These are phyloP conservation scores for Petaurus breviceps DNA, from an alignment of 2,113 vertebrate species.

Conservation along the genomic window DNA sequence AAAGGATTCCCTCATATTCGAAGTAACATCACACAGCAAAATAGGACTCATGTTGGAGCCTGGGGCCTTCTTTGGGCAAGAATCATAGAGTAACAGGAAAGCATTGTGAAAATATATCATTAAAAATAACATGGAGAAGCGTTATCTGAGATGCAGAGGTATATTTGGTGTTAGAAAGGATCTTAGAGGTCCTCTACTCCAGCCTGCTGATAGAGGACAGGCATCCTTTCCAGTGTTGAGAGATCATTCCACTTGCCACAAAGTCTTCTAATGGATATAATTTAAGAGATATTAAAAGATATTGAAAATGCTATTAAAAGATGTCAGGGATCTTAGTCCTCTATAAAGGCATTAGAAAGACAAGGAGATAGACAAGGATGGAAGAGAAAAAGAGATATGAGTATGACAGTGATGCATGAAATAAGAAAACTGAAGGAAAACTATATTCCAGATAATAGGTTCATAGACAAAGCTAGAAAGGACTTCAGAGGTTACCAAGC, in stretches of 20 bases:
- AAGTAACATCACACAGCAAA: not conserved
- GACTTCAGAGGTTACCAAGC: not conserved
- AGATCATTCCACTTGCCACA: not conserved
- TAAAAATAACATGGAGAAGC: not conserved
- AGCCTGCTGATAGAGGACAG: not conserved
- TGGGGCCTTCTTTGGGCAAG: conserved; percentile 31
- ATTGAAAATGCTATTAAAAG: not conserved
- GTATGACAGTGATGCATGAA: not conserved
- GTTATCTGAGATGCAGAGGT: conserved; percentile 32
- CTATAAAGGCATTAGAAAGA: not conserved
- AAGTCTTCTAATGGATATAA: not conserved
- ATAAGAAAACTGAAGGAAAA: not conserved
- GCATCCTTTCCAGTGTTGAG: not conserved
- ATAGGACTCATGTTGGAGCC: not conserved
- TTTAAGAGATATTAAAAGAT: not conserved
- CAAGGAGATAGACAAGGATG: not conserved
- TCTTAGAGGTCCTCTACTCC: conserved; percentile 4
- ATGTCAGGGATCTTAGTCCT: not conserved
- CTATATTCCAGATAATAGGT: not conserved
- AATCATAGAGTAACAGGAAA: conserved; percentile 36
- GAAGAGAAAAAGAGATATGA: not conserved
- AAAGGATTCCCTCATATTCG: conserved; percentile 41
- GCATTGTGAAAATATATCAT: conserved; percentile 11
- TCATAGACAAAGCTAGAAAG: not conserved
- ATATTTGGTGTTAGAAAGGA: conserved; percentile 20